These are phyloP conservation scores for Hystrix cristata DNA, from an alignment of 2,113 vertebrate species.

Conservation along the genomic window DNA sequence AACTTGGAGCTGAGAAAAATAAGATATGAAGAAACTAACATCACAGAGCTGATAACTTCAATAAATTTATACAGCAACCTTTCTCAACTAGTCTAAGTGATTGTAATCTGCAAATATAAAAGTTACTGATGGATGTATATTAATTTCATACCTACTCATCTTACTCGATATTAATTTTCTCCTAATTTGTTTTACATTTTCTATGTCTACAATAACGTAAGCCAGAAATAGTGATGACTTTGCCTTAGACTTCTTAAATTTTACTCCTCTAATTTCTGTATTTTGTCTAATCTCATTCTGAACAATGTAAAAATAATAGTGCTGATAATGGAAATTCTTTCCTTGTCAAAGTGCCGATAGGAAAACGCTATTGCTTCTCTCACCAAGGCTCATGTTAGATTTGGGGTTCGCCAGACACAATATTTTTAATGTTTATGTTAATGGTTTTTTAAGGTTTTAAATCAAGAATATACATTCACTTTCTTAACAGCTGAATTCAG, in stretches of 20 bases:
- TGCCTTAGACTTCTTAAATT: background rate
- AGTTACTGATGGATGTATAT: background rate
- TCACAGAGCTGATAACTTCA: background rate
- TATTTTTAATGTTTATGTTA: background rate
- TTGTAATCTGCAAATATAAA: background rate
- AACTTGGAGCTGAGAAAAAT: background rate
- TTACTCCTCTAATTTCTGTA: background rate
- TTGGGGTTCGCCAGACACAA: background rate
- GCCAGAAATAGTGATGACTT: background rate
- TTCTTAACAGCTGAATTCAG: background rate
- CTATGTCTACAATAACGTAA: background rate
- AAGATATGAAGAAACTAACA: background rate
- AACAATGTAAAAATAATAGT: background rate
- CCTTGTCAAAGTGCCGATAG: background rate
- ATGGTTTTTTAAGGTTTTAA: background rate
- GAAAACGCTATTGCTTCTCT: background rate
- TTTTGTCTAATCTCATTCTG: background rate
- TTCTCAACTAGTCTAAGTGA: background rate
- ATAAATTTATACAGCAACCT: background rate
- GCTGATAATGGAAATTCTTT: background rate
- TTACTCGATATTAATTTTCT: background rate
- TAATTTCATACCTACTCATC: background rate
- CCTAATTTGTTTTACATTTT: background rate
- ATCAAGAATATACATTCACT: background rate
- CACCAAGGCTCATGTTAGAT: background rate